Evolutionary conservation across 2,888 invertebrate species (phyloP), one percentile per base, ranked within the genome.

Genomic region (Coecobrya sp.): DNA sequence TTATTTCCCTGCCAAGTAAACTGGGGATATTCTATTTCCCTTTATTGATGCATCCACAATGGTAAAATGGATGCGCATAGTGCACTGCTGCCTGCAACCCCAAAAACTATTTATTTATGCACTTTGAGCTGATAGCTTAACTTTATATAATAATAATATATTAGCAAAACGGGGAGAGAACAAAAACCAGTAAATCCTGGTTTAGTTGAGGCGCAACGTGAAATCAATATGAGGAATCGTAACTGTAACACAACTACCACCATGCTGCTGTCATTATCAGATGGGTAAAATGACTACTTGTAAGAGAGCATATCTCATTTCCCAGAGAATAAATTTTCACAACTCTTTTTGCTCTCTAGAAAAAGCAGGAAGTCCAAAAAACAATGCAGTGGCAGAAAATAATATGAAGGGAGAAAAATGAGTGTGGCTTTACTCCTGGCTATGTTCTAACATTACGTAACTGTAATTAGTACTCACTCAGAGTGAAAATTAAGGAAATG

Each of bases 381-480:
- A 81, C 81, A 55, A 55, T 55, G 42, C 45, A n/a, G 73, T 45
- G 27, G n/a, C 52, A n/a, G n/a, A 81, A 27, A 19, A 81, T 11
- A 30, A 45, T 1, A 73, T n/a, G 19, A 45, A 49, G 76, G 25
- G 76, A n/a, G 25, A 76, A 45, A 49, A 1, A n/a, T n/a, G n/a
- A n/a, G 45, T 5, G 76, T 27, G n/a, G 19, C 16, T 68, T 27
- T 30, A 36, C 16, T 65, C 22, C n/a, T 45, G 62, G 65, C 1
- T 22, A 45, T 45, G 73, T 3, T 16, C n/a, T 59, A 45, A 49
- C 49, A 25, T 84, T 82, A 84, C 89, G 84, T 70, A 89, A 84
- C 89, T 73, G 89, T 89, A 89, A 89, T 89, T 89, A 89, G 89
- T 89, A 25, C 49, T 76, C 49, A 45, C 8, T 22, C 62, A 76